Percentiles rank a stretch among this genome's conserved stretches.
Conservation (phyloP, 2,888 invertebrate species). For the Tholera decimalis region DNA sequence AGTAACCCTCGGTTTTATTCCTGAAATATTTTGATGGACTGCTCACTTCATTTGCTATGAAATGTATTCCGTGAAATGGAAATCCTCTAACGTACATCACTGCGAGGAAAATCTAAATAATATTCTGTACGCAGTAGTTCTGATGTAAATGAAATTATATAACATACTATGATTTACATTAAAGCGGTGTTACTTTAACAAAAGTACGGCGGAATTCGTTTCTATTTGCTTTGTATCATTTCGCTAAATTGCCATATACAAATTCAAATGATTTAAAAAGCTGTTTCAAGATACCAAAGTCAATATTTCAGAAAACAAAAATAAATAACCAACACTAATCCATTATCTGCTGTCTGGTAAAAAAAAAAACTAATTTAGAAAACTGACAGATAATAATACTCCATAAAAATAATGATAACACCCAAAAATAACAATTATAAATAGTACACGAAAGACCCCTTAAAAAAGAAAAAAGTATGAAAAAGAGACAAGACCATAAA, state of each 20-base stretch:
- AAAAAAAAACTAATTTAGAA: no score
- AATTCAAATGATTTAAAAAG: background rate
- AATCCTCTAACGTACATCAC: conserved; percentile 35
- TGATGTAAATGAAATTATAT: conserved; percentile 26
- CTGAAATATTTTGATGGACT: conserved; percentile 54
- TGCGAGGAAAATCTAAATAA: conserved; percentile 21
- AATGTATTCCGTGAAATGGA: conserved; percentile 33
- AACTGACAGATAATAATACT: no score
- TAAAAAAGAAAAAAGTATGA: no score
- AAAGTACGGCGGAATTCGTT: background rate
- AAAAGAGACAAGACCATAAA: conserved; percentile 17
- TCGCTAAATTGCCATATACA: background rate
- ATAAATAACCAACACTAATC: background rate
- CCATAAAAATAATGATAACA: no score
- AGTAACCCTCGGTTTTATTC: conserved; percentile 33
- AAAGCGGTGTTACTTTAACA: background rate
- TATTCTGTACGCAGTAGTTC: conserved; percentile 25
- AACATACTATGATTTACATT: conserved; percentile 10
- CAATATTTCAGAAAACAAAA: background rate
- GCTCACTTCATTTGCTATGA: conserved; percentile 46
- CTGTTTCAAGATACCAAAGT: background rate
- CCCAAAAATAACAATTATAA: background rate
- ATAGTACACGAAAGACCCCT: no score
- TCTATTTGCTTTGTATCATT: background rate
- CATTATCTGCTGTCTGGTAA: background rate